Evolutionary conservation across 2,888 invertebrate species (phyloP), one percentile per base, ranked within the genome.

Genomic region (Dryobota labecula): DNA sequence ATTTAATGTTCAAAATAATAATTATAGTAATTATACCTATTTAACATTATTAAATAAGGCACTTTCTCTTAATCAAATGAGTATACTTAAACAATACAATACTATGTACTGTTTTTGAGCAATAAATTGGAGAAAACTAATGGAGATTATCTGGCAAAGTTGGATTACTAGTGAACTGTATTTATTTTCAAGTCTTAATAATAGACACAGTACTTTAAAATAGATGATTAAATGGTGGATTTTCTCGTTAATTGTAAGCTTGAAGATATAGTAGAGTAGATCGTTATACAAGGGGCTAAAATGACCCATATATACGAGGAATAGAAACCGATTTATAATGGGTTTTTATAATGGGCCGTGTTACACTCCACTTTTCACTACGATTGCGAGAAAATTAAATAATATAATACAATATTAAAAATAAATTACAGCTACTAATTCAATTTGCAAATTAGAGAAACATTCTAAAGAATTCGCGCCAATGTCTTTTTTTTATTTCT

Each of bases 61-160:
- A 84, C 81, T 76, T 84, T 61, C 73, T 83, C 84, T 86, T 87
- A 67, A 57, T 70, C 70, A 74, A 76, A 58, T 78, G 49, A 56
- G 30, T 76, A 73, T 61, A 66, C 71, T 73, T 80, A 79, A 62
- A 79, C 62, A 79, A 71, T 82, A 67, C 49, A n/a, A 43, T 67
- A 78, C 63, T 66, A 41, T 62, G 84, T 76, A 82, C 56, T 64
- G 72, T 77, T 58, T 63, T 62, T 70, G 71, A 78, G 70, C 70
- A 80, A 47, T 71, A 47, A 45, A 70, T 62, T 57, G 36, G 38
- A 45, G 27, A 68, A 53, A 36, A 64, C 56, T 24, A 58, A 56
- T 62, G 6, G 20, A 60, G 15, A 65, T 68, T 71, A 27, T 15
- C 11, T 69, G 36, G 15, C 30, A 3, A 36, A 33, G 6, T 38